Percentiles rank a stretch among this genome's conserved stretches.
Evolutionary conservation across 2,113 vertebrate species (phyloP).

Genomic region (Hemiscyllium ocellatum): DNA sequence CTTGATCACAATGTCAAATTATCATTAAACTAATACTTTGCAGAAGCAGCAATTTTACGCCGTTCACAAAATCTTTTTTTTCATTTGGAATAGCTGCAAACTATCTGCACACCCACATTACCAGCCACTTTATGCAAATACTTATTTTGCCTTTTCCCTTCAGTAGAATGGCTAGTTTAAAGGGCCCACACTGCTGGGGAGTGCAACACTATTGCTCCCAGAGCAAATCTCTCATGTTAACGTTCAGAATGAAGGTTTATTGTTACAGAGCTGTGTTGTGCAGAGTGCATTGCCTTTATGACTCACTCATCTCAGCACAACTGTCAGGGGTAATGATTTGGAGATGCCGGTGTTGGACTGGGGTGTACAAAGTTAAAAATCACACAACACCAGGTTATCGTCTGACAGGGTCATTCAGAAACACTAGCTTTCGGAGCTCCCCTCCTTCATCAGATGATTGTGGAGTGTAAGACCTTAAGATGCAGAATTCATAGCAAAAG

Average conservation of each 20-base stretch:
- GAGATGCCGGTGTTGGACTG: neutral
- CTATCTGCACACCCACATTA: neutral
- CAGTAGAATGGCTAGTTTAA: slow-evolving; percentile 2
- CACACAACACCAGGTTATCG: too few species aligned
- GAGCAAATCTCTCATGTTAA: slow-evolving; percentile 15
- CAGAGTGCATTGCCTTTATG: neutral
- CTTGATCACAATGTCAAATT: neutral
- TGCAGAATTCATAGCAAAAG: too few species aligned
- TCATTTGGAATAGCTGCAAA: neutral
- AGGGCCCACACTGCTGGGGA: neutral
- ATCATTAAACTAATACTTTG: neutral
- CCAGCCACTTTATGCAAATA: neutral
- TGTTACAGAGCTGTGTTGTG: neutral
- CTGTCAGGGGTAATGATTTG: neutral
- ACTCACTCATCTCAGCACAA: neutral
- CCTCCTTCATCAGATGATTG: too few species aligned
- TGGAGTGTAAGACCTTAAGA: too few species aligned
- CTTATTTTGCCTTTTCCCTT: neutral
- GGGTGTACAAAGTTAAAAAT: too few species aligned
- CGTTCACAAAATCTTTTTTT: neutral
- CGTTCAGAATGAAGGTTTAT: slow-evolving; percentile 16
- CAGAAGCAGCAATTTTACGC: too few species aligned
- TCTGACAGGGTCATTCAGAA: too few species aligned
- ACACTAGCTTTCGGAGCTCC: too few species aligned
- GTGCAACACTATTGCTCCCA: neutral